Conservation (phyloP, 2,888 invertebrate species). For the Anthrax anthrax region DNA sequence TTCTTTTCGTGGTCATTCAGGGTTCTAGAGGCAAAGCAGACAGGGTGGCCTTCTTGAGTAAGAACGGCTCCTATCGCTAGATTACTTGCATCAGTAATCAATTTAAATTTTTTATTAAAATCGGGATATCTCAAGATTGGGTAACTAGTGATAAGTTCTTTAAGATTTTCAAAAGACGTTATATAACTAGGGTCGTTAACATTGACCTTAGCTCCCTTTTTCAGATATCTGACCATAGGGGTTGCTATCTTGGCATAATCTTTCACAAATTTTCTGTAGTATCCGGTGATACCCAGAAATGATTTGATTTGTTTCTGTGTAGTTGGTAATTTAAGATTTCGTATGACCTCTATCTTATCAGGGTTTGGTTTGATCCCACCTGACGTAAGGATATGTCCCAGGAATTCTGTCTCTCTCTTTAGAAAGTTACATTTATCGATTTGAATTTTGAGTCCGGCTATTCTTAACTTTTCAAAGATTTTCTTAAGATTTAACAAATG, state of each 20-base stretch:
- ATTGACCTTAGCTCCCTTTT: neutral
- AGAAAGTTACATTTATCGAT: conserved; percentile 11
- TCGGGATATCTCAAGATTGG: conserved; percentile 1
- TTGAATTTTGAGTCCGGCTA: conserved; percentile 1
- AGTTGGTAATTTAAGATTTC: conserved; percentile 1
- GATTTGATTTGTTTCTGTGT: conserved; percentile 2
- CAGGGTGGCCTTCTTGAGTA: conserved; percentile 17
- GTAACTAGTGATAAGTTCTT: neutral
- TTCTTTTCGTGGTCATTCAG: conserved; percentile 15
- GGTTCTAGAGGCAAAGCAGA: conserved; percentile 20
- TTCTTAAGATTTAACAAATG: neutral
- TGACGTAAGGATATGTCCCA: conserved; percentile 17
- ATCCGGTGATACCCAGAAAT: neutral
- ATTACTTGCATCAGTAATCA: conserved; percentile 13
- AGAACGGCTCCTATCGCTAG: conserved; percentile 18
- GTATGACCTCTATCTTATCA: conserved; percentile 6
- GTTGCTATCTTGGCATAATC: neutral
- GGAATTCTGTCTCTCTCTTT: conserved; percentile 15
- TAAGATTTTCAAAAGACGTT: conserved; percentile 1
- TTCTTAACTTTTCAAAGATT: neutral
- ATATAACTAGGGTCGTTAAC: conserved; percentile 1
- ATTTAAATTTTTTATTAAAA: conserved; percentile 3
- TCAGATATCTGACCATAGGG: conserved; percentile 1
- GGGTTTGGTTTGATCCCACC: conserved; percentile 13
- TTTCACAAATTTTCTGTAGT: neutral